Percentiles rank a stretch among this genome's conserved stretches.
phyloP scores from a whole-genome alignment of 2,797 vertebrate genomes.

The Podargus strigoides region DNA sequence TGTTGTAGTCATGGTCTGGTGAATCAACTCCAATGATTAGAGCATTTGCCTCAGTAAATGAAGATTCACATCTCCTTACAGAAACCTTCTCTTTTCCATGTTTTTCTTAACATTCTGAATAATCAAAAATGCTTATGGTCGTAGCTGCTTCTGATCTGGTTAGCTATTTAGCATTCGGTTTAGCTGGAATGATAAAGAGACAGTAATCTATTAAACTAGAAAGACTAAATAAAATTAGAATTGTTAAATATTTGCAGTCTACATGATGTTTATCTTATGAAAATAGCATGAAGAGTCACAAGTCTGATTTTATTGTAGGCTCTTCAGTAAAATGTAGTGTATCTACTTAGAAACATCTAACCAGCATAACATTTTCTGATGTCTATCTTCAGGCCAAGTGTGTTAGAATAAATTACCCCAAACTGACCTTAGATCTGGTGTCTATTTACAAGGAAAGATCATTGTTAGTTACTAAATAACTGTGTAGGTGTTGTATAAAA shows the following conservation, averaged over 20 bases:
- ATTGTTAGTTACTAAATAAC: background rate
- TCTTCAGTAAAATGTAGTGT: background rate
- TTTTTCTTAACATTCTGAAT: background rate
- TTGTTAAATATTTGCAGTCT: constrained; percentile 1
- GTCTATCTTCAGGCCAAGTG: background rate
- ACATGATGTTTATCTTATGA: background rate
- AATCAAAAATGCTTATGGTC: background rate
- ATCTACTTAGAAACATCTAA: background rate
- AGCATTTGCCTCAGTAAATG: background rate
- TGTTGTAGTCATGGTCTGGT: background rate
- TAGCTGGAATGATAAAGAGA: background rate
- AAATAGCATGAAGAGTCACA: background rate
- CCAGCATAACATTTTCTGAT: background rate
- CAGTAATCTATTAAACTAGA: background rate
- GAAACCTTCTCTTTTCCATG: background rate
- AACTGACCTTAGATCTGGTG: background rate
- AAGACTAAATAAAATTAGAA: background rate
- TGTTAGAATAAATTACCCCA: background rate
- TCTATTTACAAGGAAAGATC: background rate
- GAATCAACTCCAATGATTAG: background rate
- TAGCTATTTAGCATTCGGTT: background rate
- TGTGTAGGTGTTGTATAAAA: background rate
- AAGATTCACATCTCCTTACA: background rate
- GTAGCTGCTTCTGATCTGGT: background rate
- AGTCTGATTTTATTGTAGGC: background rate